Base-by-base conservation (phyloP, 2,113 vertebrate genomes). In the Mobula birostris region DNA sequence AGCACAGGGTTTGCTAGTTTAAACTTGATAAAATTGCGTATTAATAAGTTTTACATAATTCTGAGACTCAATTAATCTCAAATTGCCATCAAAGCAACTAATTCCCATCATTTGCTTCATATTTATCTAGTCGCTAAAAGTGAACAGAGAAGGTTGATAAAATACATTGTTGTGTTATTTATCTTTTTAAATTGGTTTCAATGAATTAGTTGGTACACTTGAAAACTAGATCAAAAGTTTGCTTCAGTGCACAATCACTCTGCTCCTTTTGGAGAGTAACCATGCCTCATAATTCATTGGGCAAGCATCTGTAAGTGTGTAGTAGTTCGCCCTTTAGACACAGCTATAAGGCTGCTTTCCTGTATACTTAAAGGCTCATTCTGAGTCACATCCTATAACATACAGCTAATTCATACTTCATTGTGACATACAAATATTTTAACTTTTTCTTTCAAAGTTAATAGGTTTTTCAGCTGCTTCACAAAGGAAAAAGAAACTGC, bases 371-470 rank as follows among this genome's bases (percentile, higher is more conserved):
- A 76, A 29, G 91, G 72, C 68, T 93, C 27, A 21, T 24, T 74
- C 68, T 76, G 36, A 93, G 91, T 74, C 70, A 93, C 66, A 70
- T 92, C 88, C 88, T 72, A 70, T 19, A 63, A 92, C 70, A 74
- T 12, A 9, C 36, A 76, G 24, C 91, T 93, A 27, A 93, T 93
- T 93, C 91, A 93, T 93, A 93, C 91, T 93, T 93, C 70, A 92
- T 68, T 2, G 21, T 72, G 91, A 74, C 70, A 93, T 74, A 40
- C 70, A 56, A 76, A 24, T 24, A 24, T 12, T 56, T 93, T 74
- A 93, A 76, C 21, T 5, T 48, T 76, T 93, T 74, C 32, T 93
- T 93, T 72, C 68, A 74, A 93, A 74, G 66, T 93, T 76, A 72
- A 93, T 93, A 74, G 9, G 24, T 56, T 74, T 93, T 76, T 70